A percentile compares a stretch with the other conserved stretches of the same genome.
Conservation (phyloP, 37 sponge, comb jelly and placozoan genomes). For the Corticium candelabrum region DNA sequence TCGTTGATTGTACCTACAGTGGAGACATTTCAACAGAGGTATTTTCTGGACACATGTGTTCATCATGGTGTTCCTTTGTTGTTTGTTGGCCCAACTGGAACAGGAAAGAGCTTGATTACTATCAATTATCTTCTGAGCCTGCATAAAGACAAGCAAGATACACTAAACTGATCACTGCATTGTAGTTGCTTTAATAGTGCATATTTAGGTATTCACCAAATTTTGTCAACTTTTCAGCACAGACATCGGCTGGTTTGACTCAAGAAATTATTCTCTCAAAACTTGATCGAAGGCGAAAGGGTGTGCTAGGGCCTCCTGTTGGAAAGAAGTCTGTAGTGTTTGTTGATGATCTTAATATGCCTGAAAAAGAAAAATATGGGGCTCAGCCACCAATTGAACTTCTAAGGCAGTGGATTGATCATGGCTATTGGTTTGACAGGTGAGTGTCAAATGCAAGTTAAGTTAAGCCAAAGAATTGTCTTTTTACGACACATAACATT, state of each 20-base stretch:
- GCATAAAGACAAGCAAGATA: conserved; percentile 60
- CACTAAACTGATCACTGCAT: not conserved
- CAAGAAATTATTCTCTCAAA: conserved; percentile 93
- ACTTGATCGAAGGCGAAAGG: conserved; percentile 83
- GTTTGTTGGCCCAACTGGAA: conserved; percentile 96
- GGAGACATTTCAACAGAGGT: conserved; percentile 82
- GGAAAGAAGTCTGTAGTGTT: conserved; percentile 83
- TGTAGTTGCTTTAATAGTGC: not conserved
- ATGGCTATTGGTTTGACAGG: conserved; percentile 85
- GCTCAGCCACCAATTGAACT: conserved; percentile 97
- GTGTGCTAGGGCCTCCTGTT: conserved; percentile 87
- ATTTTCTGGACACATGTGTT: conserved; percentile 61
- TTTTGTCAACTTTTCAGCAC: conserved; percentile 87
- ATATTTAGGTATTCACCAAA: conserved; percentile 83
- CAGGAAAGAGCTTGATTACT: conserved; percentile 93
- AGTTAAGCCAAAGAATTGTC: no score
- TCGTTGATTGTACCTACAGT: conserved; percentile 71
- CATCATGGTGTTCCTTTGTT: conserved; percentile 64
- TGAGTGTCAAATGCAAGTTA: not conserved
- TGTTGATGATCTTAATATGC: conserved; percentile 99
- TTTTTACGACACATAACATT: no score
- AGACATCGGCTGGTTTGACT: conserved; percentile 88
- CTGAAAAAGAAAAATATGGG: conserved; percentile 93
- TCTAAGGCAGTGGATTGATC: conserved; percentile 81
- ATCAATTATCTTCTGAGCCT: conserved; percentile 80